Evolutionary conservation across 2,888 invertebrate genomes (phyloP).

Genomic region (Heliconius sara): DNA sequence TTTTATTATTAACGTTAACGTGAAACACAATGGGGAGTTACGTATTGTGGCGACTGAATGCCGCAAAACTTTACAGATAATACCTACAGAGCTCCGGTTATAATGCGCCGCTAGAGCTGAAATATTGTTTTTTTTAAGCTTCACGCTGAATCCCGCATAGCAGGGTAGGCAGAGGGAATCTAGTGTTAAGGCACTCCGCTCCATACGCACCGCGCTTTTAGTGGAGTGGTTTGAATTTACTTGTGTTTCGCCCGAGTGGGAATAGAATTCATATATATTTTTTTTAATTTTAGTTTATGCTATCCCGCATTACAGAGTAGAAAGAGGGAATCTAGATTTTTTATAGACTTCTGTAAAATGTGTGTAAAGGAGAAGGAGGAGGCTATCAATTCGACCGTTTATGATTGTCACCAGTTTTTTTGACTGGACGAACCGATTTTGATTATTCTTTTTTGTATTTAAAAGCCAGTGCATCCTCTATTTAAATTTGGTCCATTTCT

Average conservation of each 20-base stretch:
- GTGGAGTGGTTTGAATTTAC: background rate
- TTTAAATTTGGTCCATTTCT: too few species aligned
- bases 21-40: constrained; percentile 13
- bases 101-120: background rate
- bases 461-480: too few species aligned
- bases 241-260: background rate
- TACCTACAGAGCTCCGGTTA: background rate
- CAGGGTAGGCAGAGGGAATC: background rate
- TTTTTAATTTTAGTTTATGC: too few species aligned
- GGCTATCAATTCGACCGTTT: background rate
- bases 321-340: too few species aligned
- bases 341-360: too few species aligned
- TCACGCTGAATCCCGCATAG: background rate
- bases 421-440: too few species aligned
- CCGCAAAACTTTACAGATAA: constrained; percentile 22
- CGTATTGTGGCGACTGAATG: constrained; percentile 22
- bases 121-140: background rate
- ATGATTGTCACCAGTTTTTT: too few species aligned
- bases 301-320: too few species aligned
- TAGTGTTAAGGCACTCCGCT: background rate
- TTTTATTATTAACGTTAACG: constrained; percentile 20
- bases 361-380: too few species aligned
- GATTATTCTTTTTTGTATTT: too few species aligned
- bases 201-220: too few species aligned
- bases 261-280: background rate